phyloP scores from a whole-genome alignment of 2,113 vertebrate genomes.

The Taurulus bubalis region DNA sequence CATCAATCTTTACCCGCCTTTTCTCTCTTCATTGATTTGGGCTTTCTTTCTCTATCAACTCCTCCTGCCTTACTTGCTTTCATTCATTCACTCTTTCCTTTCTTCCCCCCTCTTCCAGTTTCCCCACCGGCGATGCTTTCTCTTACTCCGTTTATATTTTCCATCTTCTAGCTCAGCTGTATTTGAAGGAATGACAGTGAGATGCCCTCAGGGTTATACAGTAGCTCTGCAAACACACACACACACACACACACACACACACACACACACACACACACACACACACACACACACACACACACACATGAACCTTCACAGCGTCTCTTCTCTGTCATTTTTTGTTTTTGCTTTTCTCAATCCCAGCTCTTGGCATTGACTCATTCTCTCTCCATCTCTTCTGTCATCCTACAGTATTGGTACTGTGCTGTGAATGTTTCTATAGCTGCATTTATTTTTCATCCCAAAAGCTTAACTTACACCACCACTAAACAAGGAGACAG shows the following conservation, averaged over 20 bases:
- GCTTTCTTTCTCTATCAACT: constrained; percentile 7
- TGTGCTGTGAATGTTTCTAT: background rate
- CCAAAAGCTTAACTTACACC: background rate
- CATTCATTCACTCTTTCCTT: constrained; percentile 29
- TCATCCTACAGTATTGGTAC: background rate
- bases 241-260: background rate
- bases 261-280: constrained; percentile 6
- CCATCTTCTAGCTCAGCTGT: constrained; percentile 49
- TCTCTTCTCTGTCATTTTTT: constrained; percentile 9
- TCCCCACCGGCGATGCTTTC: constrained; percentile 42
- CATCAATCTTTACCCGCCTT: constrained; percentile 39
- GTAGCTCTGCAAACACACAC: constrained; percentile 5
- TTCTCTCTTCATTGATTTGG: constrained; percentile 35
- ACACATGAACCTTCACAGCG: background rate
- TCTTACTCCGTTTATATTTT: constrained; percentile 41
- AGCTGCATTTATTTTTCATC: background rate
- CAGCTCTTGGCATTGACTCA: constrained; percentile 6
- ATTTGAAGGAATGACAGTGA: constrained; percentile 55
- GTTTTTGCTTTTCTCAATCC: background rate
- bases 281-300: background rate
- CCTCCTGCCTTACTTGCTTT: constrained; percentile 20
- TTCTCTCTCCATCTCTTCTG: constrained; percentile 4
- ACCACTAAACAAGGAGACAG: background rate
- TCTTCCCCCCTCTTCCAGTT: background rate
- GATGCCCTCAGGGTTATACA: constrained; percentile 40